Evolutionary conservation across 2,113 vertebrate genomes (phyloP), one percentile per base, ranked within the genome.

Genomic region (Mugil cephalus): DNA sequence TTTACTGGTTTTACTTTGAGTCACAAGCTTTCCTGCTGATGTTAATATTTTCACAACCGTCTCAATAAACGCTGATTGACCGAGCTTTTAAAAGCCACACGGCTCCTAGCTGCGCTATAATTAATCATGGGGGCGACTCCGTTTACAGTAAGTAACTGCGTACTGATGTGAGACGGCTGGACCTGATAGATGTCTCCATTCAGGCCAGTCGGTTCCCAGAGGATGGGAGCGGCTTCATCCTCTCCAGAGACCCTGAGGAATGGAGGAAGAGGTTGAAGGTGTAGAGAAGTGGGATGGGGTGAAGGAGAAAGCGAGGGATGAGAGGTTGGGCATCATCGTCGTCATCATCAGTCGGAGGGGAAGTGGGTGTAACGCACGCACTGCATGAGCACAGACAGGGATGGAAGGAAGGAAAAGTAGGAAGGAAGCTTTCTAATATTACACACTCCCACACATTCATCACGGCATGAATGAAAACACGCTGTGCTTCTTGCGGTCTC

Each of bases 381-480:
- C 76, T 68, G 51, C n/a, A 69, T 65, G 69, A 40, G 70, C 53
- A 61, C 65, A 85, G 81, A 86, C 74, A 38, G 68, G 67, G 76
- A 88, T 73, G 82, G 70, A 88, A 65, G 82, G 82, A 79, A 79
- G 95, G 83, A 85, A 82, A 45, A 13, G 94, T 94, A 46, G 71
- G 86, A 84, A 85, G 80, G 64, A 74, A 84, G 78, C 77, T 50
- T 86, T 87, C 76, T 77, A 75, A 77, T 80, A 86, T 76, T 84
- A 78, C 74, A 70, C 48, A 66, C 63, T 45, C 53, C 72, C 69
- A 60, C 53, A 53, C 83, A 84, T 83, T 73, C 82, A 86, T 86
- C 79, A 83, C 17, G 35, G 1, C 54, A 69, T 85, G 80, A 82
- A 88, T 85, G 62, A 81, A 82, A 77, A 85, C 81, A 82, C 14